Evolutionary conservation across 2,888 invertebrate species (phyloP).

Genomic region (Brassicogethes aeneus): DNA sequence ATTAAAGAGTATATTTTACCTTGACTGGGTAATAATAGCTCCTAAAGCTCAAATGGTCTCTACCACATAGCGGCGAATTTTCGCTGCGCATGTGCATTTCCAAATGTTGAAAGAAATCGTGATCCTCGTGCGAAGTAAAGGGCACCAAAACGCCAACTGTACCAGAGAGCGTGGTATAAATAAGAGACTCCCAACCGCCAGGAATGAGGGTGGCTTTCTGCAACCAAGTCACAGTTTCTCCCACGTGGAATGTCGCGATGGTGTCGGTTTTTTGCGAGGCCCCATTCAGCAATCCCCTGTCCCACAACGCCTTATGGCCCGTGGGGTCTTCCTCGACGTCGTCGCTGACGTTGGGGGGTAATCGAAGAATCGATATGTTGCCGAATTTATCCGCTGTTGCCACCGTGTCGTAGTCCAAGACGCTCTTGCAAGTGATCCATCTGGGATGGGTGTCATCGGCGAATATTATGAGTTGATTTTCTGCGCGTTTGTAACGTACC

Average conservation of each 20-base stretch:
- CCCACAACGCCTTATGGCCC: conserved; percentile 96
- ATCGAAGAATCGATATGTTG: conserved; percentile 73
- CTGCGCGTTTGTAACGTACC: conserved; percentile 86
- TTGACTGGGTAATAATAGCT: conserved; percentile 97
- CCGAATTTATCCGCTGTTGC: conserved; percentile 98
- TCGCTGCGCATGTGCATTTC: conserved; percentile 99
- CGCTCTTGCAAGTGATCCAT: conserved; percentile 87
- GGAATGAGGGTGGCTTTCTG: conserved; percentile 89
- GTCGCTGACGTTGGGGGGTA: conserved; percentile 87
- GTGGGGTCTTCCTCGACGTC: conserved; percentile 99
- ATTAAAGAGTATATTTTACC: conserved; percentile 43
- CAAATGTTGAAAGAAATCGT: conserved; percentile 97
- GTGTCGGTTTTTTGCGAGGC: conserved; percentile 97
- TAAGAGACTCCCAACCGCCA: conserved; percentile 92
- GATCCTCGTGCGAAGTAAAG: conserved; percentile 93
- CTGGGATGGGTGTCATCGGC: conserved; percentile 97
- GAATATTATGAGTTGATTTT: conserved; percentile 96
- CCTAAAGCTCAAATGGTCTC: conserved; percentile 94
- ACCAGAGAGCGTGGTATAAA: conserved; percentile 94
- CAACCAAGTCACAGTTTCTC: conserved; percentile 91
- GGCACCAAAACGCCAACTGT: conserved; percentile 89
- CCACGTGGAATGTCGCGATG: conserved; percentile 88
- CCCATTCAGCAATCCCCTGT: conserved; percentile 59
- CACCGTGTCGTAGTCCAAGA: conserved; percentile 93
- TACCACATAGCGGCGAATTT: conserved; percentile 89